Base-by-base conservation (phyloP, 2,888 invertebrate species). In the Caenorhabditis sp. region DNA sequence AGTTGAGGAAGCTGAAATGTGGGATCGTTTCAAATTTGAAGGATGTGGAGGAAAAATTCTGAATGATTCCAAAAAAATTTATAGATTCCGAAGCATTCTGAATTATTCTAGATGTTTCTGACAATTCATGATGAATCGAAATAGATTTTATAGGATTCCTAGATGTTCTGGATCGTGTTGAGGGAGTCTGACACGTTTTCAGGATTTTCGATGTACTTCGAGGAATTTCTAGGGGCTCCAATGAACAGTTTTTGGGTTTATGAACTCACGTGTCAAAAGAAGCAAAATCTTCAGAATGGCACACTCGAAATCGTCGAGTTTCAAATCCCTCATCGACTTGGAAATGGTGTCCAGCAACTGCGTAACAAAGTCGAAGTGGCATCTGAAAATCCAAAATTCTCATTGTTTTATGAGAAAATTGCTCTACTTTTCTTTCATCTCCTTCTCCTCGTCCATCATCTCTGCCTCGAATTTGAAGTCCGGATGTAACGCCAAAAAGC, bases 401-500 rank as follows among this genome's bases (percentile, higher is more conserved):
- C n/a, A n/a, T 31, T 31, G 10, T 10, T 2, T 58, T 58, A n/a
- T 31, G 1, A 24, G 5, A 58, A 28, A 26, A 31, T 31, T 31
- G 24, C 5, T 58, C 31, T 14, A 58, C 2, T n/a, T 58, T 14
- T 12, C 58, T 14, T 10, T 12, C 51, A 35, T 66, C 14, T 66
- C 66, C 16, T 31, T 51, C 14, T 49, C 51, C 51, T 66, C 63
- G n/a, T 51, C 16, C n/a, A 8, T 1, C 2, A 26, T 7, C 8
- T 6, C 28, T 12, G 28, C 38, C 14, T 68, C 68, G 7, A 68
- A 68, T 14, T 66, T 66, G 28, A 66, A 66, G 51, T 51, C 66
- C 16, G 66, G 66, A 22, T 66, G 66, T 35, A 66, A 35, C 16
- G 47, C 68, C n/a, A 68, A 19, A 38, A 54, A 68, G 38, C 19